Evolutionary conservation across 2,797 vertebrate species (phyloP).

Genomic region (Falco novaeseelandiae): DNA sequence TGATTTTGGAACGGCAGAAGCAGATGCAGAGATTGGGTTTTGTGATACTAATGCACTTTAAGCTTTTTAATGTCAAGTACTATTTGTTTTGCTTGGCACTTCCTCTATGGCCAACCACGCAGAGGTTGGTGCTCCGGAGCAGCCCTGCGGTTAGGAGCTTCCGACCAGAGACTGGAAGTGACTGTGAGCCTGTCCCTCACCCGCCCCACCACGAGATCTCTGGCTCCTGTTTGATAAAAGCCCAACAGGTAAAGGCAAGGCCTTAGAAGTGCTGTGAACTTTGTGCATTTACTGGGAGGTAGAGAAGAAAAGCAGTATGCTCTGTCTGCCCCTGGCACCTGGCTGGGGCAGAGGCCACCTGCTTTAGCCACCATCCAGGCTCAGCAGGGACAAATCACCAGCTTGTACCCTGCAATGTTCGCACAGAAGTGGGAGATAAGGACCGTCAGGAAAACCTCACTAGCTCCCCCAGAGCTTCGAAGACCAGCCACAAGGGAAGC

Average conservation of each 20-base stretch:
- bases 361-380: neutral
- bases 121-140: neutral
- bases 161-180: neutral
- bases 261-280: neutral
- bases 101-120: rapidly evolving
- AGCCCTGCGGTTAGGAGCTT: neutral
- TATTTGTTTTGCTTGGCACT: conserved; percentile 50
- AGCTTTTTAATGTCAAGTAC: conserved; percentile 28
- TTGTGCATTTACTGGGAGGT: neutral
- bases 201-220: rapidly evolving
- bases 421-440: neutral
- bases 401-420: neutral
- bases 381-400: rapidly evolving
- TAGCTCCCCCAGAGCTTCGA: neutral
- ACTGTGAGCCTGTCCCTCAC: neutral
- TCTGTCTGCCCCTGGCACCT: neutral
- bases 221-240: neutral
- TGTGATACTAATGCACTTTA: neutral
- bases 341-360: neutral
- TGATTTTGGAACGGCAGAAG: neutral
- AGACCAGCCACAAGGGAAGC: neutral
- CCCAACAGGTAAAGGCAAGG: neutral
- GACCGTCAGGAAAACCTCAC: neutral
- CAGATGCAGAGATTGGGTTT: neutral
- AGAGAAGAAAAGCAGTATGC: neutral